Conservation (phyloP, 1,140 invertebrate species). For the Anoplolepis gracilipes region DNA sequence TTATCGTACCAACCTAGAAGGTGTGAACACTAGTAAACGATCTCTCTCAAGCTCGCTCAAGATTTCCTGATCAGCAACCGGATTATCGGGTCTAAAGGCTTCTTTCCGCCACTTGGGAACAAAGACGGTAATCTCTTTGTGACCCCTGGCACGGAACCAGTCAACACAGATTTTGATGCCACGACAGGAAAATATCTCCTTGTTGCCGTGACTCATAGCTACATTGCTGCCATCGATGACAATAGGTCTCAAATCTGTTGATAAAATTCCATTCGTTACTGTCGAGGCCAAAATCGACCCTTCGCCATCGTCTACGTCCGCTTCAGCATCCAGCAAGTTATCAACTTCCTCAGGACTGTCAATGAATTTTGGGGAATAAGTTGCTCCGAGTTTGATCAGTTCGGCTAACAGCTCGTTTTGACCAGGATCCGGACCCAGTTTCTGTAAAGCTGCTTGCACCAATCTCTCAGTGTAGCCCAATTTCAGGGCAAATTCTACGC, state of each 20-base stretch:
- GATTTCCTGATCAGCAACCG: slow-evolving; percentile 96
- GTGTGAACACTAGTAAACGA: slow-evolving; percentile 96
- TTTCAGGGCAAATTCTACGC: slow-evolving; percentile 94
- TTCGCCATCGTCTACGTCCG: slow-evolving; percentile 62
- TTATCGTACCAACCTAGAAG: slow-evolving; percentile 87
- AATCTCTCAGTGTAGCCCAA: slow-evolving; percentile 96
- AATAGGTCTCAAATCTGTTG: slow-evolving; percentile 90
- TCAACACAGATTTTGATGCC: slow-evolving; percentile 97
- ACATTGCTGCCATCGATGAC: slow-evolving; percentile 99
- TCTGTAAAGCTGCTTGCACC: slow-evolving; percentile 93
- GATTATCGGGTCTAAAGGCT: slow-evolving; percentile 93
- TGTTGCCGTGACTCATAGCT: slow-evolving; percentile 99
- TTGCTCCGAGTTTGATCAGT: slow-evolving; percentile 91
- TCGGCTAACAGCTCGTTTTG: slow-evolving; percentile 95
- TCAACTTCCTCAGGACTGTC: slow-evolving; percentile 78
- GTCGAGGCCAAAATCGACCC: slow-evolving; percentile 59
- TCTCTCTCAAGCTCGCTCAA: slow-evolving; percentile 95
- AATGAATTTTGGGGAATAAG: slow-evolving; percentile 77
- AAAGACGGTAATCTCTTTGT: slow-evolving; percentile 98
- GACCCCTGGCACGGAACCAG: slow-evolving; percentile 95
- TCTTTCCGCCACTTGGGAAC: slow-evolving; percentile 98
- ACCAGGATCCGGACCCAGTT: slow-evolving; percentile 92
- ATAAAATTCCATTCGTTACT: slow-evolving; percentile 76
- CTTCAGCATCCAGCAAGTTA: slow-evolving; percentile 72
- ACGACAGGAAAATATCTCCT: slow-evolving; percentile 96